Evolutionary conservation across 2,113 vertebrate species (phyloP).

Genomic region (Ptyas mucosa): DNA sequence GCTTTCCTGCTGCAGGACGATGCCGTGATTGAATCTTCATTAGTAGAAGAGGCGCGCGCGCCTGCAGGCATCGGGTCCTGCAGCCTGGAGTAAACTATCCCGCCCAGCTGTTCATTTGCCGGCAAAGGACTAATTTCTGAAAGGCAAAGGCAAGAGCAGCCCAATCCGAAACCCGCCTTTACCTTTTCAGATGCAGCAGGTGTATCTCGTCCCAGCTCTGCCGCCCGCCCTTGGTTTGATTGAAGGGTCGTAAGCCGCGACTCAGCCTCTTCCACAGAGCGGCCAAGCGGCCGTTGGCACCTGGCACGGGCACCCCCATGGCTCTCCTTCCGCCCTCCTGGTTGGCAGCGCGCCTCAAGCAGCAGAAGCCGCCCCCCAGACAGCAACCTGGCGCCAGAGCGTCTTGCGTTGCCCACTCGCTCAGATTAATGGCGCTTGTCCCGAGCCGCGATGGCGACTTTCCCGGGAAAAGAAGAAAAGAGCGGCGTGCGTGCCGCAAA

Average conservation of each 20-base stretch:
- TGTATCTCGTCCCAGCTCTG: constrained; percentile 63
- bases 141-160: background rate
- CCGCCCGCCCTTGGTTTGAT: constrained; percentile 30
- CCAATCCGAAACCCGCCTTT: background rate
- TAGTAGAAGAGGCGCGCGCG: background rate
- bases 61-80: no score
- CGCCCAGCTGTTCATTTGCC: background rate
- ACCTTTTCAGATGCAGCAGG: constrained; percentile 73
- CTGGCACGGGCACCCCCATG: constrained; percentile 67
- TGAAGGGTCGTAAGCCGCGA: constrained; percentile 37
- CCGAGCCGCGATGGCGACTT: background rate
- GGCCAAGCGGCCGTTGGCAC: constrained; percentile 45
- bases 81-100: background rate
- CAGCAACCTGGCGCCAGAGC: background rate
- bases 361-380: background rate
- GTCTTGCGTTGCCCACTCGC: background rate
- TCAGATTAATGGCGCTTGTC: background rate
- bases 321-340: background rate
- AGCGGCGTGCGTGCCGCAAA: constrained; percentile 20
- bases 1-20: background rate
- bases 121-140: background rate
- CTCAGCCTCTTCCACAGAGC: constrained; percentile 62
- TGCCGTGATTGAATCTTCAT: background rate
- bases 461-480: constrained; percentile 29
- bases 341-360: constrained; percentile 14